These are phyloP conservation scores for Gryon sp. DNA, from an alignment of 1,140 invertebrate genomes.

Conservation along the genomic window DNA sequence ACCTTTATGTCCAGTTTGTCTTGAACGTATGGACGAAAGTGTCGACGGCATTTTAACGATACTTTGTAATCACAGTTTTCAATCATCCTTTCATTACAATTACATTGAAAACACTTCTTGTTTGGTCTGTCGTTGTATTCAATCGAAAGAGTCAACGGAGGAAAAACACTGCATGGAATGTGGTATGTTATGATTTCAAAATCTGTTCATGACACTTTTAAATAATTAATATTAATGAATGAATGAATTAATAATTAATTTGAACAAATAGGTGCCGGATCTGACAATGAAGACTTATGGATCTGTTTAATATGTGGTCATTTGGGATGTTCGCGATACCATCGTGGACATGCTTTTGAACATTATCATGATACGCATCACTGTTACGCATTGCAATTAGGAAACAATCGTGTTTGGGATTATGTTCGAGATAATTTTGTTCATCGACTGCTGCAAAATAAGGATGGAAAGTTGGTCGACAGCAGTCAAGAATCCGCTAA, in stretches of 20 bases:
- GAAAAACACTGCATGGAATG: constrained; percentile 93
- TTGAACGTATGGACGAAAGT: constrained; percentile 98
- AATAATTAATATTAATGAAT: neutral
- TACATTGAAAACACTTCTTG: constrained; percentile 94
- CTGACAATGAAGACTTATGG: constrained; percentile 92
- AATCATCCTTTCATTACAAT: constrained; percentile 94
- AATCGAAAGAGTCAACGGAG: constrained; percentile 93
- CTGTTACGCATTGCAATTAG: constrained; percentile 97
- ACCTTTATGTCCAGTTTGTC: constrained; percentile 96
- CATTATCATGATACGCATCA: constrained; percentile 98
- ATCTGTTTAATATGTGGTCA: constrained; percentile 99
- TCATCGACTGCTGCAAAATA: constrained; percentile 96
- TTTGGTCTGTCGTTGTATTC: constrained; percentile 88
- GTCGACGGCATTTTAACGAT: constrained; percentile 98
- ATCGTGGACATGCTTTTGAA: constrained; percentile 85
- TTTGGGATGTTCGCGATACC: constrained; percentile 92
- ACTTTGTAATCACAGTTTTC: constrained; percentile 98
- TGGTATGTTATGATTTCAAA: constrained; percentile 77
- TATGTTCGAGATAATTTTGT: constrained; percentile 98
- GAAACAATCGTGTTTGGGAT: constrained; percentile 98
- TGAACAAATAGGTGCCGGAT: constrained; percentile 74
- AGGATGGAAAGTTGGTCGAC: constrained; percentile 97
- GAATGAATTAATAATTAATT: neutral
- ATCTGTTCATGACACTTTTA: neutral
- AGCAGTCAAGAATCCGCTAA: constrained; percentile 78